phyloP scores from a whole-genome alignment of 2,888 invertebrate genomes.

The Drosophila atripex region DNA sequence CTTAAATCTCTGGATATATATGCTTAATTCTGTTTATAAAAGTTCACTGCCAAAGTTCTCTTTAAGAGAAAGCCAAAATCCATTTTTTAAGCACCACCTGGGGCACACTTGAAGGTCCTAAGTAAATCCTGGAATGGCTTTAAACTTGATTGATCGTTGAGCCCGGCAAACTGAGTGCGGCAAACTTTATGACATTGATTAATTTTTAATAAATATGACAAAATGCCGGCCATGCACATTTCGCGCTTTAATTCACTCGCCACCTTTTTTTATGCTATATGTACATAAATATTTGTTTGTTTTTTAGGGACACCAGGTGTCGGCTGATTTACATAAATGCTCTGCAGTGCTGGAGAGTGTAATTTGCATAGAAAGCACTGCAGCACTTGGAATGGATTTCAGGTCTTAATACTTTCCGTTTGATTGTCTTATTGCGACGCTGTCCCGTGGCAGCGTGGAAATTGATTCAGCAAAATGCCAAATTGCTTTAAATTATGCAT shows the following conservation, averaged over 20 bases:
- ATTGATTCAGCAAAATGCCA: conserved; percentile 54
- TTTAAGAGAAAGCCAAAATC: neutral
- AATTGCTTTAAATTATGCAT: conserved; percentile 73
- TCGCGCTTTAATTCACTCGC: conserved; percentile 18
- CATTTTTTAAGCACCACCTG: conserved; percentile 18
- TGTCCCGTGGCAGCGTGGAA: conserved; percentile 13
- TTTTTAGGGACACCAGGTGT: conserved; percentile 60
- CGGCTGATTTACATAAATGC: conserved; percentile 68
- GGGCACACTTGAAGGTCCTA: conserved; percentile 15
- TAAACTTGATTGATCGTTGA: conserved; percentile 47
- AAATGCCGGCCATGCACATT: conserved; percentile 27
- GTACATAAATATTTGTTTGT: neutral
- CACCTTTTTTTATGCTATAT: neutral
- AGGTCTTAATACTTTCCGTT: conserved; percentile 40
- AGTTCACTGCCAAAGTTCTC: neutral
- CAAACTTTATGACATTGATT: conserved; percentile 75
- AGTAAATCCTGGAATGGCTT: conserved; percentile 29
- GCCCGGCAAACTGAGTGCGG: conserved; percentile 22
- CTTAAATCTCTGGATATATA: neutral
- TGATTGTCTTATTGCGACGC: conserved; percentile 34
- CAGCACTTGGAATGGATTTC: conserved; percentile 38
- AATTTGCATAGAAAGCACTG: conserved; percentile 48
- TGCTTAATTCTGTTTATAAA: neutral
- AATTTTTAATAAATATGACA: conserved; percentile 74
- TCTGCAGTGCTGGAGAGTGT: conserved; percentile 58